These are phyloP conservation scores for Pseudachorutes palmiensis DNA, from an alignment of 1,140 invertebrate genomes.

Conservation along the genomic window DNA sequence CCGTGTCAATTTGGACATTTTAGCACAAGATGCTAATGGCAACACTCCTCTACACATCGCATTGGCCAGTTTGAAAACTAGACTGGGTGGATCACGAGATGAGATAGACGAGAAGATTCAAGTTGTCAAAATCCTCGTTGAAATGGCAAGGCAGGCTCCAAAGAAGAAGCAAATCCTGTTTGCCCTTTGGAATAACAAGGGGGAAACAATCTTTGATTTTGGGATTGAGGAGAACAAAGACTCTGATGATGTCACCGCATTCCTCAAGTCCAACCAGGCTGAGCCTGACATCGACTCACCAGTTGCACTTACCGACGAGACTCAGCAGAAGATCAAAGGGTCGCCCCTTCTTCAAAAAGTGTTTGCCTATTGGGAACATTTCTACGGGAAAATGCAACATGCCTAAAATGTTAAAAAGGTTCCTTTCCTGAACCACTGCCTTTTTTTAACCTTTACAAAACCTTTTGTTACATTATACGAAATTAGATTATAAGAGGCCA, in stretches of 20 bases:
- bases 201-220: neutral
- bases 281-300: neutral
- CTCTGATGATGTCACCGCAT: neutral
- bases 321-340: neutral
- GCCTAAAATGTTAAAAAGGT: too few species aligned
- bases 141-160: neutral
- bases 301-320: neutral
- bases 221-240: neutral
- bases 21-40: neutral
- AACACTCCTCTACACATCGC: constrained; percentile 5
- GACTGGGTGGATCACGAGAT: neutral
- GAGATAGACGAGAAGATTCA: neutral
- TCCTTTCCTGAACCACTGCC: too few species aligned
- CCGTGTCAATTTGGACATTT: neutral
- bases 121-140: neutral
- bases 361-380: neutral
- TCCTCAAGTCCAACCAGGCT: neutral
- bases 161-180: neutral
- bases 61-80: neutral
- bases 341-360: neutral
- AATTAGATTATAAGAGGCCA: too few species aligned
- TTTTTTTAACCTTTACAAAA: too few species aligned
- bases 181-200: neutral
- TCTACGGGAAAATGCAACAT: neutral
- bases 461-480: too few species aligned